Percentiles rank a stretch among this genome's conserved stretches.
phyloP scores from a whole-genome alignment of 2,888 invertebrate species.

The Parnassius apollo region DNA sequence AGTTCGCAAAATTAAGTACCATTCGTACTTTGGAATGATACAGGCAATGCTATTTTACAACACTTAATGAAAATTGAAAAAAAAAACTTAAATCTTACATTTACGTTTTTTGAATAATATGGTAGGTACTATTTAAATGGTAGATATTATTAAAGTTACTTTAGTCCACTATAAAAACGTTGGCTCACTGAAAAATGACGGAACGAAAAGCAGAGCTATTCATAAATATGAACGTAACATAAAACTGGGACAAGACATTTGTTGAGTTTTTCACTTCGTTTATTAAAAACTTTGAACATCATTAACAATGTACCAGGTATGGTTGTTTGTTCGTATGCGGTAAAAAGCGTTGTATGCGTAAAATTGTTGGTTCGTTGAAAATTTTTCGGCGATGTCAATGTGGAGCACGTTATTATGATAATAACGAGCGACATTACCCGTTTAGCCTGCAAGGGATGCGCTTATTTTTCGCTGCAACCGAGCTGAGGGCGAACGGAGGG shows the following conservation, averaged over 20 bases:
- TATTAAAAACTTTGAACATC: slow-evolving; percentile 28
- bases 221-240: slow-evolving; percentile 24
- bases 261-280: slow-evolving; percentile 27
- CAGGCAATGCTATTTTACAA: too few relatives aligned
- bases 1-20: too few relatives aligned
- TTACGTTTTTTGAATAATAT: not conserved
- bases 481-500: slow-evolving; percentile 47
- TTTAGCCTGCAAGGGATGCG: slow-evolving; percentile 63
- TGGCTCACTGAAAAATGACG: slow-evolving; percentile 24
- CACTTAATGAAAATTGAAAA: too few relatives aligned
- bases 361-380: slow-evolving; percentile 45
- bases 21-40: too few relatives aligned
- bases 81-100: not conserved
- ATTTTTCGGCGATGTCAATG: slow-evolving; percentile 32
- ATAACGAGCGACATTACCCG: slow-evolving; percentile 68
- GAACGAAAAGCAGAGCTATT: slow-evolving; percentile 23
- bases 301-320: slow-evolving; percentile 26
- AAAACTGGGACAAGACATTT: slow-evolving; percentile 28
- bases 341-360: slow-evolving; percentile 40
- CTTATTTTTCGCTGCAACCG: slow-evolving; percentile 62
- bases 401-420: slow-evolving; percentile 69
- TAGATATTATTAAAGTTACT: slow-evolving; percentile 7
- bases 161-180: slow-evolving; percentile 21
- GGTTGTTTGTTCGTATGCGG: slow-evolving; percentile 19
- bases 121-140: too few relatives aligned